A percentile compares a stretch with the other conserved stretches of the same genome.
phyloP scores from a whole-genome alignment of 2,888 invertebrate genomes.

The Drosophila nr. perissopoda region DNA sequence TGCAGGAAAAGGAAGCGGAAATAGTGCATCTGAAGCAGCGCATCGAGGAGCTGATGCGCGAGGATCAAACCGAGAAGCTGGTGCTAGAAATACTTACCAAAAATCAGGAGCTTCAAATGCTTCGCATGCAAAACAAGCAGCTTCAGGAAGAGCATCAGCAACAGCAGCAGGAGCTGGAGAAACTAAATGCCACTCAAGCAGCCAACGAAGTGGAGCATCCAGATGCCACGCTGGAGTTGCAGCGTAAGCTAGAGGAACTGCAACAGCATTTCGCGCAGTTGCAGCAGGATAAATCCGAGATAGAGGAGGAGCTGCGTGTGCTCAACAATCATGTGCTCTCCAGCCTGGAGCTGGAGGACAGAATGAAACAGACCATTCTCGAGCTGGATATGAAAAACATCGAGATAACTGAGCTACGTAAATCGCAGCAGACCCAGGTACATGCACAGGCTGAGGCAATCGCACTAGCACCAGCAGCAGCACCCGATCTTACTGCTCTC shows the following conservation, averaged over 20 bases:
- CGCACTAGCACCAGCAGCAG: constrained; percentile 1
- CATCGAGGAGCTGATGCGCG: constrained; percentile 85
- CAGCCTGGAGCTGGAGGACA: constrained; percentile 83
- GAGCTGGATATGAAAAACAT: constrained; percentile 84
- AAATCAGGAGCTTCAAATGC: constrained; percentile 84
- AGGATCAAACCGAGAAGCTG: constrained; percentile 84
- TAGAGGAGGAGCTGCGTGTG: constrained; percentile 84
- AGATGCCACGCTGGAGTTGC: neutral
- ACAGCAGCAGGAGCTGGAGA: constrained; percentile 83
- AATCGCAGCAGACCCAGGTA: constrained; percentile 42
- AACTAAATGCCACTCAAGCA: constrained; percentile 26
- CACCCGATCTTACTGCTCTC: constrained; percentile 66
- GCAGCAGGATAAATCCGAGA: constrained; percentile 78
- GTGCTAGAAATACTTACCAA: constrained; percentile 83
- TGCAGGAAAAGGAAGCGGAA: constrained; percentile 83
- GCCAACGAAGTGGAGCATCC: neutral
- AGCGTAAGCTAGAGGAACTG: constrained; percentile 57
- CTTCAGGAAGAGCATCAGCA: constrained; percentile 84
- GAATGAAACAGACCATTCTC: constrained; percentile 80
- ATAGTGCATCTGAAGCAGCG: constrained; percentile 83
- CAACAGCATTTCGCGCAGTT: constrained; percentile 66
- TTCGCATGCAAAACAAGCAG: constrained; percentile 85
- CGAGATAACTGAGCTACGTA: constrained; percentile 83
- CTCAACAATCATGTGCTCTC: constrained; percentile 84
- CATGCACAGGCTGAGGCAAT: constrained; percentile 5